phyloP scores from a whole-genome alignment of 2,797 vertebrate genomes.

The Gouania willdenowi region DNA sequence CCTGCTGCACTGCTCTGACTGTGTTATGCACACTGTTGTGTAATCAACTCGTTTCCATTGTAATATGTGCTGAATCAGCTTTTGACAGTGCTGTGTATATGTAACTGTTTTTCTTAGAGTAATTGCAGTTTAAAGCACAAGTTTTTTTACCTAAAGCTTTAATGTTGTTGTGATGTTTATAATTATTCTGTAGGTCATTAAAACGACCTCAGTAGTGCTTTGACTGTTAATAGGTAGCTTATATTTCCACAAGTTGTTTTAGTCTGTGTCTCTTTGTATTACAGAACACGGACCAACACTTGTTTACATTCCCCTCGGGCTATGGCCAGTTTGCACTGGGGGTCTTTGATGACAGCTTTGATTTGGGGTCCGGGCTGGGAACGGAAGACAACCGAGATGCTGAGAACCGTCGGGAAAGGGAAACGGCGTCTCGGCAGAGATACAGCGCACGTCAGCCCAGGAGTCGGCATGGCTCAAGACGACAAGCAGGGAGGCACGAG shows the following conservation, averaged over 20 bases:
- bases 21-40: constrained; percentile 6
- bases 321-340: constrained; percentile 93
- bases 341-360: constrained; percentile 91
- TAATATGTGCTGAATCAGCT: constrained; percentile 9
- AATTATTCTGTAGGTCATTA: no score
- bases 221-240: not conserved
- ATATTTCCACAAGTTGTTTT: not conserved
- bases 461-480: constrained; percentile 85
- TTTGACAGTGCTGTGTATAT: no score
- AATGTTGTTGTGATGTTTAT: no score
- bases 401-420: constrained; percentile 86
- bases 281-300: constrained; percentile 86
- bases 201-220: constrained; percentile 3
- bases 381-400: constrained; percentile 85
- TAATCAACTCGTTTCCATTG: constrained; percentile 9
- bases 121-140: no score
- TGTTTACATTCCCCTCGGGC: constrained; percentile 90
- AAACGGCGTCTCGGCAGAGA: constrained; percentile 87
- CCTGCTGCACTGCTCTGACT: not conserved
- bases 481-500: constrained; percentile 84
- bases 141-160: no score
- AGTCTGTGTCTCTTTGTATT: constrained; percentile 1
- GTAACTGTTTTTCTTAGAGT: no score
- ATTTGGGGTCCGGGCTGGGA: constrained; percentile 79
- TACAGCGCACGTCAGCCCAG: constrained; percentile 89